phyloP scores from a whole-genome alignment of 2,113 vertebrate genomes.

The Ellobius talpinus region DNA sequence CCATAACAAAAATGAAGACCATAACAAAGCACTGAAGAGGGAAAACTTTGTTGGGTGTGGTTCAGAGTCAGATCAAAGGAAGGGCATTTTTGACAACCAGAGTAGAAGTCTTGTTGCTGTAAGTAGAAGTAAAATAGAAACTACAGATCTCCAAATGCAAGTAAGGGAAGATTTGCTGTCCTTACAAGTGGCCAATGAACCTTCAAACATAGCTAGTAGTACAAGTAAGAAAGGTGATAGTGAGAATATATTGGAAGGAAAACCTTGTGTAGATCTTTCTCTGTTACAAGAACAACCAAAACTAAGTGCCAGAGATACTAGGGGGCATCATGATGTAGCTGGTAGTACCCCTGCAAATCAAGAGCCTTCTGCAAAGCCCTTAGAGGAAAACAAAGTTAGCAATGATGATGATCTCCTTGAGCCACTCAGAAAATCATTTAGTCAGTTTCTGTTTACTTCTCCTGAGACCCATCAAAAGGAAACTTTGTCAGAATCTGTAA shows the following conservation, averaged over 20 bases:
- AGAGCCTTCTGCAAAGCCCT: conserved; percentile 56
- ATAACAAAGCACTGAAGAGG: conserved; percentile 53
- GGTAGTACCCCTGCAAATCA: conserved; percentile 45
- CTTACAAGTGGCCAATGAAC: conserved; percentile 72
- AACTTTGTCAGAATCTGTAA: conserved; percentile 73
- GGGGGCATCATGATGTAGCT: neutral
- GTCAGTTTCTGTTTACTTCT: conserved; percentile 89
- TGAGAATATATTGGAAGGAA: conserved; percentile 75
- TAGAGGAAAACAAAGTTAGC: conserved; percentile 65
- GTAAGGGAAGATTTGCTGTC: conserved; percentile 67
- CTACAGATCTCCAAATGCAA: conserved; percentile 13
- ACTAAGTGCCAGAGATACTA: neutral
- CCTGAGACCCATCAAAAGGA: conserved; percentile 78
- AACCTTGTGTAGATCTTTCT: conserved; percentile 56
- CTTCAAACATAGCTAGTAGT: conserved; percentile 79
- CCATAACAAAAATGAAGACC: conserved; percentile 76
- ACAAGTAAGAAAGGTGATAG: conserved; percentile 77
- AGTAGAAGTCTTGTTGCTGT: neutral
- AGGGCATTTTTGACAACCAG: neutral
- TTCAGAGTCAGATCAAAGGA: conserved; percentile 47
- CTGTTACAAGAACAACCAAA: conserved; percentile 57
- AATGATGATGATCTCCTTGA: conserved; percentile 88
- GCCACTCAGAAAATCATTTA: conserved; percentile 93
- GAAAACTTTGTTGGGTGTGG: conserved; percentile 13
- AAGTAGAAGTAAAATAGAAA: conserved; percentile 47